Percentiles rank a stretch among this genome's conserved stretches.
phyloP scores from a whole-genome alignment of 2,113 vertebrate species.

The Desmodus rotundus region DNA sequence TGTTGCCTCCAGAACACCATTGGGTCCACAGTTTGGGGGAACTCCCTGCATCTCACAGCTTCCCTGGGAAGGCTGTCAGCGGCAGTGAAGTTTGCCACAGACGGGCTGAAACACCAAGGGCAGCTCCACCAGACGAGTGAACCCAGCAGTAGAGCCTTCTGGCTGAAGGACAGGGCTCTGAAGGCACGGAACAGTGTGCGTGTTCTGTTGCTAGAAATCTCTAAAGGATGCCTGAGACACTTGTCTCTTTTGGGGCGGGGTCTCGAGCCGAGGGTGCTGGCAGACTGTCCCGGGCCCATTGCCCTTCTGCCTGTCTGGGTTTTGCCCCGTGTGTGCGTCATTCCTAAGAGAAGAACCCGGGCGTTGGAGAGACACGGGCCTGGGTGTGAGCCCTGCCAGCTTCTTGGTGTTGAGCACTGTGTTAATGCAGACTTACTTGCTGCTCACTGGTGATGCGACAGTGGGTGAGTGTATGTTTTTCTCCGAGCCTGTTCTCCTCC shows the following conservation, averaged over 20 bases:
- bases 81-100: background rate
- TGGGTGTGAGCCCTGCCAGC: background rate
- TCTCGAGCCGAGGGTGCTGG: background rate
- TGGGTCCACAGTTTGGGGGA: background rate
- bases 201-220: fast-evolving
- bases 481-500: background rate
- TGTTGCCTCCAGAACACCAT: too few relatives aligned
- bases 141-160: background rate
- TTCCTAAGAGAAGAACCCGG: background rate
- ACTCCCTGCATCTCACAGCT: background rate
- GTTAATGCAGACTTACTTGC: background rate
- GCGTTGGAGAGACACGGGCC: background rate
- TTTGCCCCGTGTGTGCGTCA: fast-evolving
- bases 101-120: background rate
- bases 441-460: background rate
- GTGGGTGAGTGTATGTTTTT: background rate
- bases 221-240: background rate
- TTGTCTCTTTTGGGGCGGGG: background rate
- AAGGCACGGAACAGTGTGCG: too few relatives aligned
- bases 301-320: background rate
- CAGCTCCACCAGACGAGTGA: fast-evolving
- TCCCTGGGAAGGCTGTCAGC: background rate
- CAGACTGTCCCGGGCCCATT: background rate
- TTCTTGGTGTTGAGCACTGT: background rate
- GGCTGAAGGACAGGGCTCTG: background rate